Evolutionary conservation across 35 echinoderm and acorn worm genomes (phyloP).

Genomic region (Stichopus chloronotus): DNA sequence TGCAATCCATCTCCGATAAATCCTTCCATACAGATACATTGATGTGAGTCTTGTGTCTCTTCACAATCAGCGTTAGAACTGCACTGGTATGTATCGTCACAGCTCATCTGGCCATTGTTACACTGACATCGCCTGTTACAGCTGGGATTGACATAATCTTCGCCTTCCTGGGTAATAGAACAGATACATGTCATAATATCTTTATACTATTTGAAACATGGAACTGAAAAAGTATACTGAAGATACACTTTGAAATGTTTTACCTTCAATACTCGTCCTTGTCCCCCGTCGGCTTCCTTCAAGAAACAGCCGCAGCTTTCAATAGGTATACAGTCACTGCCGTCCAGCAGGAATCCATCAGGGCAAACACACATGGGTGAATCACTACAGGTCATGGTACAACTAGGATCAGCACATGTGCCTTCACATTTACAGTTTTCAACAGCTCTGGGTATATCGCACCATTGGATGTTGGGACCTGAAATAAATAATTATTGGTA

Average conservation of each 20-base stretch:
- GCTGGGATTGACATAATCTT: background rate
- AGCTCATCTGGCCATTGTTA: background rate
- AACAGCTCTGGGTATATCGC: too few relatives aligned
- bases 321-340: background rate
- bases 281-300: background rate
- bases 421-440: background rate
- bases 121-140: background rate
- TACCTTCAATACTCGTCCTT: background rate
- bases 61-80: conserved; percentile 3
- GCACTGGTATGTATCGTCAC: background rate
- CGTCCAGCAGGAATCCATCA: background rate
- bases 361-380: background rate
- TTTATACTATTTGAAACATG: too few relatives aligned
- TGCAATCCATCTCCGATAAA: background rate
- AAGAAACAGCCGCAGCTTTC: background rate
- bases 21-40: background rate
- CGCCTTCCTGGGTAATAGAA: background rate
- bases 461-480: background rate
- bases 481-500: background rate
- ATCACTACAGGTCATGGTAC: background rate
- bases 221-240: too few relatives aligned
- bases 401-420: background rate
- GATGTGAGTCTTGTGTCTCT: background rate
- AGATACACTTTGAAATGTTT: background rate
- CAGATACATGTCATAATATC: too few relatives aligned